phyloP scores from a whole-genome alignment of 2,113 vertebrate species.

The Pygoscelis antarcticus region DNA sequence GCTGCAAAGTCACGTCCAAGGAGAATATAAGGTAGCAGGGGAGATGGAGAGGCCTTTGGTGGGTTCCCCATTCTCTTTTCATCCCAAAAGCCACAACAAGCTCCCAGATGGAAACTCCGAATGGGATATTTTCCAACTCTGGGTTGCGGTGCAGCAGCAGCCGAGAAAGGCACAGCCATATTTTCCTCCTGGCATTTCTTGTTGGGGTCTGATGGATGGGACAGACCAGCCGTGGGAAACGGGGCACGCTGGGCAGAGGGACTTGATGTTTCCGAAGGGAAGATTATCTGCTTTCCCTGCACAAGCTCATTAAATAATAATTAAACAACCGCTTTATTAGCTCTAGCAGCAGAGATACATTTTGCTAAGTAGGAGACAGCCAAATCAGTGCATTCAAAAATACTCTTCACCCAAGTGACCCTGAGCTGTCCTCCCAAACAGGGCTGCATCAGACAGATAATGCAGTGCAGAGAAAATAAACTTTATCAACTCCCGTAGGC shows the following conservation, averaged over 20 bases:
- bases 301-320: background rate
- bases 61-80: background rate
- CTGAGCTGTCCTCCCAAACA: background rate
- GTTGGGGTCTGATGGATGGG: background rate
- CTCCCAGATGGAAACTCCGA: background rate
- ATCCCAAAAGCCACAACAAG: background rate
- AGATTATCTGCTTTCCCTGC: background rate
- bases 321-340: background rate
- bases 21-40: fast-evolving
- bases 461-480: background rate
- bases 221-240: too few species aligned
- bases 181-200: background rate
- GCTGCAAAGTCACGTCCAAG: background rate
- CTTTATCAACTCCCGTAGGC: background rate
- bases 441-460: background rate
- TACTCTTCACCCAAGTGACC: background rate
- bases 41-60: background rate
- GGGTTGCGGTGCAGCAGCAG: background rate
- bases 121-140: background rate
- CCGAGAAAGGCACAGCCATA: fast-evolving
- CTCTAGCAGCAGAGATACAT: background rate
- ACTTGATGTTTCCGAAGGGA: background rate
- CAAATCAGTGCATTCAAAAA: background rate
- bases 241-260: background rate
- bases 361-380: background rate